A percentile compares a stretch with the other conserved stretches of the same genome.
Conservation (phyloP, 2,888 invertebrate species). For the Epirrhoe alternata region DNA sequence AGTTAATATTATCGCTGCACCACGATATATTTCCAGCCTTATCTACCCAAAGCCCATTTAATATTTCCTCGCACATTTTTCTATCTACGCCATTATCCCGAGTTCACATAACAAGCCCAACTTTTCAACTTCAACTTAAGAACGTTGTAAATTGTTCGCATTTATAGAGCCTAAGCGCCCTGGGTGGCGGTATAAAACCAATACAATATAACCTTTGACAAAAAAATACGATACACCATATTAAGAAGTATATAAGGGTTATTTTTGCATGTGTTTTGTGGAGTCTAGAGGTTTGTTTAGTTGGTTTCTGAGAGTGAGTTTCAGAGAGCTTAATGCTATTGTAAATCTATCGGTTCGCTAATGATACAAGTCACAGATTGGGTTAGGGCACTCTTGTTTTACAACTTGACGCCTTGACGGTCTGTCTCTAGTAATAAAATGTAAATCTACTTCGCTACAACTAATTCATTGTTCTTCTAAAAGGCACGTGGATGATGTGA, state of each 20-base stretch:
- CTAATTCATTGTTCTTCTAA: conserved; percentile 15
- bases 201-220: conserved; percentile 1
- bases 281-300: conserved; percentile 2
- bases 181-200: conserved; percentile 66
- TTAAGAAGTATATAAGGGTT: conserved; percentile 1
- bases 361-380: conserved; percentile 69
- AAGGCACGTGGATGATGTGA: conserved; percentile 11
- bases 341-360: conserved; percentile 78
- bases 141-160: conserved; percentile 78
- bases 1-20: background rate
- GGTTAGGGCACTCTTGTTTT: conserved; percentile 52
- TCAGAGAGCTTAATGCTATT: conserved; percentile 74
- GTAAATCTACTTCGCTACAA: conserved; percentile 33
- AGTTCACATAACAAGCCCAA: conserved; percentile 67
- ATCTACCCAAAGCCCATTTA: conserved; percentile 26
- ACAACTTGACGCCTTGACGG: conserved; percentile 39
- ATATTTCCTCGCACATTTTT: conserved; percentile 46
- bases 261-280: conserved; percentile 10
- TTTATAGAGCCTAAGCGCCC: conserved; percentile 74
- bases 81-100: conserved; percentile 45
- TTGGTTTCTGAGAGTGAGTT: conserved; percentile 60
- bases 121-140: conserved; percentile 78
- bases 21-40: background rate
- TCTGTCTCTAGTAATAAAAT: conserved; percentile 22
- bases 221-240: conserved; percentile 30